Evolutionary conservation across 2,797 vertebrate genomes (phyloP).

Genomic region (Novumbra hubbsi): DNA sequence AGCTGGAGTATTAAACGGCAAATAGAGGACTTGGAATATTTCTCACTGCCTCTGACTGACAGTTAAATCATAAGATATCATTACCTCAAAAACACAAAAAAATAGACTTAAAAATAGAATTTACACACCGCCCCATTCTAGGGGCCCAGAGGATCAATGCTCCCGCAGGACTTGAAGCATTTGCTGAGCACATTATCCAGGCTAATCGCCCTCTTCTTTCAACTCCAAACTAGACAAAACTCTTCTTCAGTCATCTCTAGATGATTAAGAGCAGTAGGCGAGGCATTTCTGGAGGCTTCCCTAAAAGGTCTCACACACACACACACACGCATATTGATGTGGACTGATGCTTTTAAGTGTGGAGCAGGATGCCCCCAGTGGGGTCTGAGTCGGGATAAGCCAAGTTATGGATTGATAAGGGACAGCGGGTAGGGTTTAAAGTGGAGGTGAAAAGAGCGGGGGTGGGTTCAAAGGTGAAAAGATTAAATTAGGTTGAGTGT

Average conservation of each 20-base stretch:
- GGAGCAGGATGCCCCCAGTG: constrained; percentile 43
- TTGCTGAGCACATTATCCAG: constrained; percentile 54
- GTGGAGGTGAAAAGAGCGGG: background rate
- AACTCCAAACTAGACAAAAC: constrained; percentile 35
- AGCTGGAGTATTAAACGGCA: constrained; percentile 61
- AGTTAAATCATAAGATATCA: constrained; percentile 62
- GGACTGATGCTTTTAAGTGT: constrained; percentile 60
- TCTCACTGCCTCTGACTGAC: constrained; percentile 54
- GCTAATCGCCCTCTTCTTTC: constrained; percentile 10
- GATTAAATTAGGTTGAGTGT: background rate
- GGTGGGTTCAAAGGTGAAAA: constrained; percentile 3
- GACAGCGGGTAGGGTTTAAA: constrained; percentile 7
- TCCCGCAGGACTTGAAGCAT: constrained; percentile 38
- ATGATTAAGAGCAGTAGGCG: too few relatives aligned
- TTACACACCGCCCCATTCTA: constrained; percentile 45
- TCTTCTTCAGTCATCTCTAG: constrained; percentile 31
- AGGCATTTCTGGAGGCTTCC: too few relatives aligned
- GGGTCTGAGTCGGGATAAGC: background rate
- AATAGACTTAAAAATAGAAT: constrained; percentile 44
- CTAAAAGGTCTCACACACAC: too few relatives aligned
- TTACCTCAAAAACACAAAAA: constrained; percentile 54
- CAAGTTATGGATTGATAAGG: background rate
- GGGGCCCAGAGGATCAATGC: constrained; percentile 27
- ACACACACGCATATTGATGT: constrained; percentile 33
- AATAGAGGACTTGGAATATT: constrained; percentile 59